Evolutionary conservation across 2,888 invertebrate species (phyloP).

Genomic region (Phorcus lineatus): DNA sequence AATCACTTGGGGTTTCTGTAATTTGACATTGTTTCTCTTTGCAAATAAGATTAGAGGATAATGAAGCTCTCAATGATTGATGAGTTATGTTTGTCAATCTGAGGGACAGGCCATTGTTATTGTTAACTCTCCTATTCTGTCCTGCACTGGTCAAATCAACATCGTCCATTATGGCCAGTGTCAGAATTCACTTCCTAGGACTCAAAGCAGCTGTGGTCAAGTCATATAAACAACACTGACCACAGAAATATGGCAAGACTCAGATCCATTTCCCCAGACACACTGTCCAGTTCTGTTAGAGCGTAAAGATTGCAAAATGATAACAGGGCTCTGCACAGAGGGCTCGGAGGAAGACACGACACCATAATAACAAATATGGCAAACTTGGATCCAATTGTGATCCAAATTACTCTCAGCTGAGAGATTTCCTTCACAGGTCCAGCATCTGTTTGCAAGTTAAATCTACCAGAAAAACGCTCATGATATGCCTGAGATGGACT

Average conservation of each 20-base stretch:
- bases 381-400: not conserved
- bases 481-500: conserved; percentile 11
- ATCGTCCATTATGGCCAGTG: no score
- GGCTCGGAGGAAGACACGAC: not conserved
- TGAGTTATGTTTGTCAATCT: no score
- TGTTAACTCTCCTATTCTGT: no score
- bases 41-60: no score
- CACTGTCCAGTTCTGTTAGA: not conserved
- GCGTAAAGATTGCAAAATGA: conserved; percentile 1
- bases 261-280: not conserved
- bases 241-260: not conserved
- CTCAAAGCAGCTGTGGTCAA: no score
- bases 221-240: no score
- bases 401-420: conserved; percentile 3
- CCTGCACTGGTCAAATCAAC: no score
- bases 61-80: no score
- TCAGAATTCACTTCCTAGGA: no score
- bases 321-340: not conserved
- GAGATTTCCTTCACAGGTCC: not conserved
- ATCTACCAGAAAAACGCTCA: conserved; percentile 16
- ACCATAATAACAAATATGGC: conserved; percentile 21
- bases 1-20: no score
- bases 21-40: no score
- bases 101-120: no score
- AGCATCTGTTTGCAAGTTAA: conserved; percentile 21